A percentile compares a stretch with the other conserved stretches of the same genome.
phyloP scores from a whole-genome alignment of 2,888 invertebrate species.

The Zygothrica quintamaculata region DNA sequence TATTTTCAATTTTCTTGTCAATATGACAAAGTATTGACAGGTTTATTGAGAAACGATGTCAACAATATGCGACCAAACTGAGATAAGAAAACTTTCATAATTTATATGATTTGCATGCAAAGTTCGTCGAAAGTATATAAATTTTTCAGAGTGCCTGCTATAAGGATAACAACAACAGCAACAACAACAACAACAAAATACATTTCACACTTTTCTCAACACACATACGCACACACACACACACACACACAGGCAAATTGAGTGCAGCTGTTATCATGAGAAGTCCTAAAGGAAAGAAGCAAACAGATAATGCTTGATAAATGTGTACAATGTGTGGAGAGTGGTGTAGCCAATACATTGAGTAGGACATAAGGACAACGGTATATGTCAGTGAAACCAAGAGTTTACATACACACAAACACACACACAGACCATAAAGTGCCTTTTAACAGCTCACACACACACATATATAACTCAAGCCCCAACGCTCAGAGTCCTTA shows the following conservation, averaged over 20 bases:
- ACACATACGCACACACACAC: too few species aligned
- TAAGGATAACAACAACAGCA: constrained; percentile 23
- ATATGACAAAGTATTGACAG: constrained; percentile 60
- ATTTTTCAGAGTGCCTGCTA: constrained; percentile 43
- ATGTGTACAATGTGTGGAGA: constrained; percentile 63
- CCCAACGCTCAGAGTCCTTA: too few species aligned
- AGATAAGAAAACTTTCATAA: constrained; percentile 73
- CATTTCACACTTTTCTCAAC: constrained; percentile 40
- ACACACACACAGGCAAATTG: constrained; percentile 75
- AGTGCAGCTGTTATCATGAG: constrained; percentile 71
- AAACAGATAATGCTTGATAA: constrained; percentile 75
- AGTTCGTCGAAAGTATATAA: constrained; percentile 59
- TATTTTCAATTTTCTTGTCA: constrained; percentile 59
- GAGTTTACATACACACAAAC: too few species aligned
- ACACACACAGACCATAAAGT: constrained; percentile 75
- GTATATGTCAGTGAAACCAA: constrained; percentile 39
- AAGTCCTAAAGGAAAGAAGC: constrained; percentile 45
- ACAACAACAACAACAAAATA: too few species aligned
- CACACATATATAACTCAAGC: constrained; percentile 33
- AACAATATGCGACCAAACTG: constrained; percentile 60
- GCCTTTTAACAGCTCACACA: constrained; percentile 65
- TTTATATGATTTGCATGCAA: constrained; percentile 64
- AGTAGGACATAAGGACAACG: constrained; percentile 4
- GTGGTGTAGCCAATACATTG: constrained; percentile 34
- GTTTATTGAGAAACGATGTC: constrained; percentile 55